Evolutionary conservation across 2,113 vertebrate genomes (phyloP).

Genomic region (Grus americana): DNA sequence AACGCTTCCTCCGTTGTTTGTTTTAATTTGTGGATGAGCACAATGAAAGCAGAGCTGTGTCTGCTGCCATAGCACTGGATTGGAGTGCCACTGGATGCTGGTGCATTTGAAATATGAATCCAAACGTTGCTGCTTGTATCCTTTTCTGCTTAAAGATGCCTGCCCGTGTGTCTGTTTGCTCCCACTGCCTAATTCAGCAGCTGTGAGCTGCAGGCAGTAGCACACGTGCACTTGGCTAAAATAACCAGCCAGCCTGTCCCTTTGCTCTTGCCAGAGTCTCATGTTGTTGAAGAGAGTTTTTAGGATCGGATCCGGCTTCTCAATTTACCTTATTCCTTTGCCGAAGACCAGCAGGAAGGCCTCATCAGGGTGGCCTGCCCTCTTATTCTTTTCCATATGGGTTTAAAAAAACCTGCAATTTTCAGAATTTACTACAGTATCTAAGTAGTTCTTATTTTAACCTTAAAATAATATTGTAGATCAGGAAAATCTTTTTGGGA

Average conservation of each 20-base stretch:
- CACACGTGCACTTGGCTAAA: slow-evolving; percentile 62
- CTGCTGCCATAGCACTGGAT: background rate
- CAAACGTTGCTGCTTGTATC: slow-evolving; percentile 7
- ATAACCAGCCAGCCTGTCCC: slow-evolving; percentile 29
- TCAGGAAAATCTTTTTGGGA: background rate
- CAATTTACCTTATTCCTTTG: slow-evolving; percentile 40
- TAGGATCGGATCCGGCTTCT: slow-evolving; percentile 15
- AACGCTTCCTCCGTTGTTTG: background rate
- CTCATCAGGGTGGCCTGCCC: background rate
- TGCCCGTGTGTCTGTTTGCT: background rate
- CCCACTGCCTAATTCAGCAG: slow-evolving; percentile 34
- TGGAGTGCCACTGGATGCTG: background rate
- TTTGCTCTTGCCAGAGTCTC: slow-evolving; percentile 47
- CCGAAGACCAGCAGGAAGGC: background rate
- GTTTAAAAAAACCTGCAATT: background rate
- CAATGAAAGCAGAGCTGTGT: background rate
- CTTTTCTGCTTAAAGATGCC: slow-evolving; percentile 11
- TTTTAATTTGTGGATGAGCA: background rate
- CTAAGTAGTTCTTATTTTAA: background rate
- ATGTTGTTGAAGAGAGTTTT: slow-evolving; percentile 11
- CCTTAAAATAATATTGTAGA: background rate
- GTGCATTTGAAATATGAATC: background rate
- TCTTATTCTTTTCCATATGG: background rate
- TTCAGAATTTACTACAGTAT: background rate
- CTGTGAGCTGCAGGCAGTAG: slow-evolving; percentile 55